A percentile compares a stretch with the other conserved stretches of the same genome.
Evolutionary conservation across 2,113 vertebrate species (phyloP).

Genomic region (Gavia stellata): DNA sequence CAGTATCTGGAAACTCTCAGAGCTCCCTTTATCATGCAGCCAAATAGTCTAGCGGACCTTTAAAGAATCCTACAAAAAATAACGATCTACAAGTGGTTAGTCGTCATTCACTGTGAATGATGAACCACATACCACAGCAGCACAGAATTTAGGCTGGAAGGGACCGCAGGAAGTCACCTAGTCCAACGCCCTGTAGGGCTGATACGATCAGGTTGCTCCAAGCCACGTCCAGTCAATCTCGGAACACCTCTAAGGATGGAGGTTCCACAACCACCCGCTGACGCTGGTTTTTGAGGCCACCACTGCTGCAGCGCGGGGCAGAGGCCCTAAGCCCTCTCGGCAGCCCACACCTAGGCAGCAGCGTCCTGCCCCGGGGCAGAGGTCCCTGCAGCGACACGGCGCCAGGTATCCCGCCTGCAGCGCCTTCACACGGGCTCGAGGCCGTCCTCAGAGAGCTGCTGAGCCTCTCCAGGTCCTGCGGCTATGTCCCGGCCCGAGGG

Average conservation of each 20-base stretch:
- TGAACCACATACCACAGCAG: no score
- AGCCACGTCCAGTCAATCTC: accelerated
- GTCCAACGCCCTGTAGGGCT: no score
- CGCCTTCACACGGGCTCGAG: not conserved
- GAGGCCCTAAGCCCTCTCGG: not conserved
- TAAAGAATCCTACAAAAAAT: not conserved
- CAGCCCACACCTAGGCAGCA: not conserved
- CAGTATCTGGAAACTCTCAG: not conserved
- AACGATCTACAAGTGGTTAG: not conserved
- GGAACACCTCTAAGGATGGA: not conserved
- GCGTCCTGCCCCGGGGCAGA: not conserved
- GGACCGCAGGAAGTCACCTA: not conserved
- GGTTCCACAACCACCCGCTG: not conserved
- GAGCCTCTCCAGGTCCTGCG: not conserved
- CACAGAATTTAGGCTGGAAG: not conserved
- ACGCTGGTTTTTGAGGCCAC: not conserved
- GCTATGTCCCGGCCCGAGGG: no score
- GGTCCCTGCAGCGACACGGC: no score
- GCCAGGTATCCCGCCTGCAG: not conserved
- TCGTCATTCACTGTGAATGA: not conserved
- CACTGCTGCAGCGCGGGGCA: not conserved
- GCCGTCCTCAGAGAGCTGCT: not conserved
- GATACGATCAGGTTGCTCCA: accelerated
- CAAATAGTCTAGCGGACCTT: no score
- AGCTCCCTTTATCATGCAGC: not conserved